A percentile compares a stretch with the other conserved stretches of the same genome.
Conservation (phyloP, 64 coral and sea anemone genomes). For the Astreopora myriophthalma region DNA sequence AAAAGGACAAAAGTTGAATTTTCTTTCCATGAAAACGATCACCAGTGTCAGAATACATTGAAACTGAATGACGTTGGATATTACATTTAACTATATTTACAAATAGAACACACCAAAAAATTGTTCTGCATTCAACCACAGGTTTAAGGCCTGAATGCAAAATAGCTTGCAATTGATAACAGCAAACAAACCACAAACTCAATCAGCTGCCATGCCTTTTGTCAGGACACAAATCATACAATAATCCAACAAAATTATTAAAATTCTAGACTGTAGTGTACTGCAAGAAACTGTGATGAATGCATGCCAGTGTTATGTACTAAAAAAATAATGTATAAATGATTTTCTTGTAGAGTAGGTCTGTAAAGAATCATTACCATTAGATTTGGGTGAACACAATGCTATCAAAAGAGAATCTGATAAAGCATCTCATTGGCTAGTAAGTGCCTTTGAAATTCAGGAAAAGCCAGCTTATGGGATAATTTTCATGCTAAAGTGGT, state of each 20-base stretch:
- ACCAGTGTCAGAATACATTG: too few species aligned
- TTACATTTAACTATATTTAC: not conserved
- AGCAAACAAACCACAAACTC: not conserved
- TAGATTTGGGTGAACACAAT: too few species aligned
- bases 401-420: not conserved
- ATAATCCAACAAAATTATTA: too few species aligned
- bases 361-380: too few species aligned
- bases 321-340: too few species aligned
- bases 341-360: too few species aligned
- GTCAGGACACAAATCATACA: too few species aligned
- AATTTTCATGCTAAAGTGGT: not conserved
- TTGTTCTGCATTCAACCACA: not conserved
- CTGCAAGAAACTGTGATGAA: too few species aligned
- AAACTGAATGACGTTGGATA: too few species aligned
- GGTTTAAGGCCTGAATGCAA: not conserved
- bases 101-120: not conserved
- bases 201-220: too few species aligned
- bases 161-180: not conserved
- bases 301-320: too few species aligned
- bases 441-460: not conserved
- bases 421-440: not conserved
- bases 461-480: not conserved
- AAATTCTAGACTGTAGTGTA: too few species aligned
- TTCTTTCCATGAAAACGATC: not conserved
- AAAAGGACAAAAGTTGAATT: not conserved